phyloP scores from a whole-genome alignment of 2,113 vertebrate genomes.

The Capreolus pygargus region DNA sequence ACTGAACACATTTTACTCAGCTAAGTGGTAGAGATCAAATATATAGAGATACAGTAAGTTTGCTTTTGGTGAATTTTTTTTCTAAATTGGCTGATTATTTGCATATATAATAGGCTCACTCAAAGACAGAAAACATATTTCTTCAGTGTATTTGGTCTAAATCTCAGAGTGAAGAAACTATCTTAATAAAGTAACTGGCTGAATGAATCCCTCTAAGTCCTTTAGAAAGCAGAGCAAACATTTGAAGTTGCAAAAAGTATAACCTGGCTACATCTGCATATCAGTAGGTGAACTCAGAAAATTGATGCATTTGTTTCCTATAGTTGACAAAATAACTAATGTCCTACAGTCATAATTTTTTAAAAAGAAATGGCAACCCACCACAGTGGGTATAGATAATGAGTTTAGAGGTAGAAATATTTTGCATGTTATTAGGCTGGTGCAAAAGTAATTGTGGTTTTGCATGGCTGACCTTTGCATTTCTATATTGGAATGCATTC shows the following conservation, averaged over 20 bases:
- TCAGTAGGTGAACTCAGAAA: background rate
- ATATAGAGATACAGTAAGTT: background rate
- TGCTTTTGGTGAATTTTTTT: background rate
- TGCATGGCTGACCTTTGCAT: background rate
- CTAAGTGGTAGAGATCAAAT: background rate
- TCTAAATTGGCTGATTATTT: background rate
- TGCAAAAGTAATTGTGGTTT: background rate
- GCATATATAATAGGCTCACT: background rate
- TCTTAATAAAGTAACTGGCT: background rate
- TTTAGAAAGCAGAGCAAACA: background rate
- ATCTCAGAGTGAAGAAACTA: background rate
- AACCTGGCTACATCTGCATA: background rate
- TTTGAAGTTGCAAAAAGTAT: background rate
- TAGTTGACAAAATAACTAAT: background rate
- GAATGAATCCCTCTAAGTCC: background rate
- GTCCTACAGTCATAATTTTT: background rate
- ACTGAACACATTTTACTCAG: background rate
- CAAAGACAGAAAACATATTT: background rate
- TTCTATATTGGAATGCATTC: background rate
- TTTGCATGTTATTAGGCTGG: background rate
- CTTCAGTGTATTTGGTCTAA: background rate
- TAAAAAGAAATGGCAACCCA: background rate
- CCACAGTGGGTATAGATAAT: background rate
- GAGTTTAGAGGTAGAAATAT: background rate
- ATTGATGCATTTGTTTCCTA: background rate